Evolutionary conservation across 1,140 invertebrate species (phyloP).

Genomic region (Bemisia tabaci): DNA sequence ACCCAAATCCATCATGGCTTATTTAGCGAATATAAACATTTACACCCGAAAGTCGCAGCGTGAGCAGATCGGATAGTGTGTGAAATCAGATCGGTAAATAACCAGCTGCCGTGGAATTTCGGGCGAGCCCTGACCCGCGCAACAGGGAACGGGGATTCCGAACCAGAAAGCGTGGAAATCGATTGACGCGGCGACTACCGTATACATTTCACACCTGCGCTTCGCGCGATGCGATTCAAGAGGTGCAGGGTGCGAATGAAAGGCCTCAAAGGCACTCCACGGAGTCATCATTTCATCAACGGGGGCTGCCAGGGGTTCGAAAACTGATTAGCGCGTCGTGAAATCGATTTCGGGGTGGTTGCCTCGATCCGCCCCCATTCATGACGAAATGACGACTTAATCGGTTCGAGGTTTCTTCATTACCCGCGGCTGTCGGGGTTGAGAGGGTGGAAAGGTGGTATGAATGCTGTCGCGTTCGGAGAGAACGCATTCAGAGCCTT

Average conservation of each 20-base stretch:
- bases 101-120: too few species aligned
- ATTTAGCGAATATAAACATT: neutral
- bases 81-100: neutral
- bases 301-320: neutral
- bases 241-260: neutral
- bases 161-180: neutral
- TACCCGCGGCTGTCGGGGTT: too few species aligned
- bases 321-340: neutral
- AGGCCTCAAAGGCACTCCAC: neutral
- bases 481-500: too few species aligned
- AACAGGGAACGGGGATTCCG: too few species aligned
- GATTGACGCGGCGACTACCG: neutral
- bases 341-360: too few species aligned
- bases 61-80: neutral
- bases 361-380: too few species aligned
- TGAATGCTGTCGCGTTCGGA: too few species aligned
- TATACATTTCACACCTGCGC: neutral
- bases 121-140: too few species aligned
- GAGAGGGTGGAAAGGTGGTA: too few species aligned
- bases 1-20: neutral
- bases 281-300: neutral
- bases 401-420: too few species aligned
- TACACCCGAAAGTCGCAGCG: neutral
- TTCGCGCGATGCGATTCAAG: neutral
- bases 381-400: too few species aligned